Conservation (phyloP, 2,113 vertebrate genomes). For the Piaya cayana region DNA sequence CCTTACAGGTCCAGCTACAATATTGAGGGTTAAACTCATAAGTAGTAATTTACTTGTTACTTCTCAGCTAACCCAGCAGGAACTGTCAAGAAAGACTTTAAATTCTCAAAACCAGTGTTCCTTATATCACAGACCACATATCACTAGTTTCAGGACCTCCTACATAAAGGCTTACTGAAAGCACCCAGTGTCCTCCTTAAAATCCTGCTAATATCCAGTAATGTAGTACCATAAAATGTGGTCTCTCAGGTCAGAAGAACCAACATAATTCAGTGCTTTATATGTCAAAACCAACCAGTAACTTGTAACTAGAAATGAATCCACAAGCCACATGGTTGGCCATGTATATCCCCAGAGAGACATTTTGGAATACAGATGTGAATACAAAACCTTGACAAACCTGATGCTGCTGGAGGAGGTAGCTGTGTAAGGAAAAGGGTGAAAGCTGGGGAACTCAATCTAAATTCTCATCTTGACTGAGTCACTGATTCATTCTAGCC, state of each 20-base stretch:
- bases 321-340: neutral
- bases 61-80: neutral
- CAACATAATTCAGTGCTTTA: neutral
- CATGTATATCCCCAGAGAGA: neutral
- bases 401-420: neutral
- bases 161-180: neutral
- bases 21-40: neutral
- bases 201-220: neutral
- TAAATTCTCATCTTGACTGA: slow-evolving; percentile 3
- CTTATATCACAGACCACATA: neutral
- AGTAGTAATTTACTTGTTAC: neutral
- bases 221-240: neutral
- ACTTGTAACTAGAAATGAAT: neutral
- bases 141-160: neutral
- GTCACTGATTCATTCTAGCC: neutral
- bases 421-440: neutral
- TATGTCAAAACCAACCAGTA: neutral
- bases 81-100: neutral
- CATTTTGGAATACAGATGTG: neutral
- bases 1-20: neutral
- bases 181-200: neutral
- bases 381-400: neutral
- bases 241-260: neutral
- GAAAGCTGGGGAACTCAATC: neutral
- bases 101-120: neutral